Percentiles rank a stretch among this genome's conserved stretches.
phyloP scores from a whole-genome alignment of 1,140 invertebrate genomes.

The Parapsyche elsis region DNA sequence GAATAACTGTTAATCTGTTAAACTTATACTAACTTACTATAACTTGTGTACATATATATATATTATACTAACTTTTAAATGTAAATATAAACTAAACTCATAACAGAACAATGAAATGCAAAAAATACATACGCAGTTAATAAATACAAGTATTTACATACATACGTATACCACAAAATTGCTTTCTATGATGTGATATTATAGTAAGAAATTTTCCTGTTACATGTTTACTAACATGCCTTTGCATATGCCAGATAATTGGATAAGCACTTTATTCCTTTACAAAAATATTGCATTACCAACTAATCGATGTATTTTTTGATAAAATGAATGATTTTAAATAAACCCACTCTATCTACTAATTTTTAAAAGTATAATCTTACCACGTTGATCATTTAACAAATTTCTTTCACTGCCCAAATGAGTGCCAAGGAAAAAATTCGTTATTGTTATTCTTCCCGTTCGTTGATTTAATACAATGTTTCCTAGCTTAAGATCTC shows the following conservation, averaged over 20 bases:
- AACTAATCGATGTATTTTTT: not conserved
- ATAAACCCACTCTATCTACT: not conserved
- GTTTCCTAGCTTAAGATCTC: constrained; percentile 85
- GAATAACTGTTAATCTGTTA: not conserved
- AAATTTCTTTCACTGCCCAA: constrained; percentile 79
- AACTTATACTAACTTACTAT: not conserved
- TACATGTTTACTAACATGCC: not conserved
- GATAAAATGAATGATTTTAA: not conserved
- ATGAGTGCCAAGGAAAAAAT: constrained; percentile 87
- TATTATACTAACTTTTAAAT: too few relatives aligned
- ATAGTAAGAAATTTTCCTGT: not conserved
- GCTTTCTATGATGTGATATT: not conserved
- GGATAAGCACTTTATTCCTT: not conserved
- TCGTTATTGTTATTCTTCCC: constrained; percentile 78
- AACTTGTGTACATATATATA: not conserved
- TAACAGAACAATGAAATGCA: too few relatives aligned
- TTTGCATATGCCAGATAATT: not conserved
- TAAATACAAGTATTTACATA: constrained; percentile 11
- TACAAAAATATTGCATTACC: not conserved
- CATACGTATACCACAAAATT: not conserved
- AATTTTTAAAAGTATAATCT: not conserved
- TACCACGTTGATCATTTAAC: constrained; percentile 80
- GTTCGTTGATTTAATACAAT: constrained; percentile 80
- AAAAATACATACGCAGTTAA: too few relatives aligned
- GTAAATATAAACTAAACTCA: too few relatives aligned